Conservation (phyloP, 2,113 vertebrate genomes). For the Motacilla alba region DNA sequence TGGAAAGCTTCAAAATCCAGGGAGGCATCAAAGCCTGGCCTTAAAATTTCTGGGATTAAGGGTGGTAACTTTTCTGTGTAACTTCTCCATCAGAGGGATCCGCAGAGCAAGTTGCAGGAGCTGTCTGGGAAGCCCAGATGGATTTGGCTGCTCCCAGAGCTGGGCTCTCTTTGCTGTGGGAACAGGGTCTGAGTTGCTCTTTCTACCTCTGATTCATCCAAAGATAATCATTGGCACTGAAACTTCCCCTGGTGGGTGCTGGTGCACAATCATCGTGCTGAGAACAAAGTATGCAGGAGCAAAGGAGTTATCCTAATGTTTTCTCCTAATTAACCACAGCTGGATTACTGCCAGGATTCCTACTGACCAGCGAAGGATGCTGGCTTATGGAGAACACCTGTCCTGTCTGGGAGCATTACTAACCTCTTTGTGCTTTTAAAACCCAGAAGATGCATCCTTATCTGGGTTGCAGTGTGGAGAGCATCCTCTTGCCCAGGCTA, state of each 20-base stretch:
- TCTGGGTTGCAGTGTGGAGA: fast-evolving
- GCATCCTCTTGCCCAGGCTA: fast-evolving
- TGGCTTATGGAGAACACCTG: neutral
- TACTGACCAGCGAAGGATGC: fast-evolving
- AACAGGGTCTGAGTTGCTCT: neutral
- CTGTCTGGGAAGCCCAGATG: neutral
- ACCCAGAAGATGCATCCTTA: neutral
- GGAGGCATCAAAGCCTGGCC: neutral
- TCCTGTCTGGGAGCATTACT: neutral
- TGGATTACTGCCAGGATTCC: neutral
- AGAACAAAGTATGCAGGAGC: neutral
- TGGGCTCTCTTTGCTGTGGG: neutral
- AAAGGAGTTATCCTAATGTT: neutral
- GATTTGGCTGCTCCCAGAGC: neutral
- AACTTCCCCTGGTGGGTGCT: neutral
- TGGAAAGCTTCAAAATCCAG: neutral
- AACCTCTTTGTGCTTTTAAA: neutral
- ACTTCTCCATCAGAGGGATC: neutral
- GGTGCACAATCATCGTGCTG: fast-evolving
- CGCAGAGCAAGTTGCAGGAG: neutral
- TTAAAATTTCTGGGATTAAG: neutral
- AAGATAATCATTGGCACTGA: neutral
- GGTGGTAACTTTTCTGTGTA: neutral
- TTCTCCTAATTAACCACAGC: neutral
- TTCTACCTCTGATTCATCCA: neutral